phyloP scores from a whole-genome alignment of 2,797 vertebrate species.

The Spheniscus humboldti region DNA sequence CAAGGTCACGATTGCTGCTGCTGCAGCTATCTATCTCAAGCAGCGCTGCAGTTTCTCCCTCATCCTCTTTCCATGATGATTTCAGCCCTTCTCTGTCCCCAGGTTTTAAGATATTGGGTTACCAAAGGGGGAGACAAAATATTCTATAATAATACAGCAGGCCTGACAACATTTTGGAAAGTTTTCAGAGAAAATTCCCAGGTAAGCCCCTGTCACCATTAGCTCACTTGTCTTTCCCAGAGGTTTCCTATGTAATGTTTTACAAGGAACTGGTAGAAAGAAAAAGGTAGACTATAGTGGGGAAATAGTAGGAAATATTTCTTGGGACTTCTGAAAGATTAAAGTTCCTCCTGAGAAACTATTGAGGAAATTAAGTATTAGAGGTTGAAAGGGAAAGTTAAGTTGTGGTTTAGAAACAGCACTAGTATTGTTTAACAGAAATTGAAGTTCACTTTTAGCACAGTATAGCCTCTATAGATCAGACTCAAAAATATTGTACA shows the following conservation, averaged over 20 bases:
- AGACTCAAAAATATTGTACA: not conserved
- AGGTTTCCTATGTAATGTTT: conserved; percentile 20
- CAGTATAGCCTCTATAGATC: not conserved
- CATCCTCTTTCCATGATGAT: not conserved
- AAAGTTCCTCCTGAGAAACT: conserved; percentile 26
- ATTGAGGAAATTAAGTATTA: not conserved
- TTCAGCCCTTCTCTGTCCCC: not conserved
- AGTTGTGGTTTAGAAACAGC: not conserved
- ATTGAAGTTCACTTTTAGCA: not conserved
- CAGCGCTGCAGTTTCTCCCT: not conserved
- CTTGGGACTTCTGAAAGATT: conserved; percentile 27
- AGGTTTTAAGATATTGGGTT: not conserved
- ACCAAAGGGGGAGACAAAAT: not conserved
- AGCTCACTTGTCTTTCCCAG: conserved; percentile 41
- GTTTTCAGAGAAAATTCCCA: conserved; percentile 42
- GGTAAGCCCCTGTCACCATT: conserved; percentile 3
- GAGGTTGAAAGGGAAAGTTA: conserved; percentile 46
- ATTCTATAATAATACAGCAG: not conserved
- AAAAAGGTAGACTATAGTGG: not conserved
- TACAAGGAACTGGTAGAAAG: conserved; percentile 27
- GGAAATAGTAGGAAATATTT: conserved; percentile 1
- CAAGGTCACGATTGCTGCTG: not conserved
- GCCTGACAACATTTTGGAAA: not conserved
- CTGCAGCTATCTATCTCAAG: not conserved
- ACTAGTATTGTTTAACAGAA: not conserved